A percentile compares a stretch with the other conserved stretches of the same genome.
Conservation (phyloP, 2,888 invertebrate genomes). For the Aphidoletes aphidimyza region DNA sequence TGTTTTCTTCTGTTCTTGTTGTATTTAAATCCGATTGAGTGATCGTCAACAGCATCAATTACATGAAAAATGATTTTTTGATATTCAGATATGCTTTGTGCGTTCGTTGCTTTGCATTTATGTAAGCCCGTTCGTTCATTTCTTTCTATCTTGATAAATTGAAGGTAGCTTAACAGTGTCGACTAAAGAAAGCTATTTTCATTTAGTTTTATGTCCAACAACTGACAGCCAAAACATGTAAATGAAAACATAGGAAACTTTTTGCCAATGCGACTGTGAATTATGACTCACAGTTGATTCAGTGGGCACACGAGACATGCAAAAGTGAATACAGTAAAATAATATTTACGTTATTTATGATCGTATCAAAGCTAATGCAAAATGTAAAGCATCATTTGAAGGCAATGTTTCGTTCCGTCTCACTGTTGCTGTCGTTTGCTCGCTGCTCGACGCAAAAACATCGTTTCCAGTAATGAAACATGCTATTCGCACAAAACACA, state of each 20-base stretch:
- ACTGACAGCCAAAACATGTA: slow-evolving; percentile 25
- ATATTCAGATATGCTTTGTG: background rate
- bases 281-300: too few relatives aligned
- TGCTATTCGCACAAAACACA: background rate
- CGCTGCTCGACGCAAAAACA: background rate
- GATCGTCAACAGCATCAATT: background rate
- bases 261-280: background rate
- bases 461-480: background rate
- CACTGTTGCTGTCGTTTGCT: too few relatives aligned
- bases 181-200: background rate
- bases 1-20: background rate
- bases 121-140: background rate
- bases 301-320: too few relatives aligned
- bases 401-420: background rate
- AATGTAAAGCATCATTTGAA: background rate
- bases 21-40: background rate
- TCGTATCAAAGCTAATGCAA: slow-evolving; percentile 44
- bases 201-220: background rate
- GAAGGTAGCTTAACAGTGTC: background rate
- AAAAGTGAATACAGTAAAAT: slow-evolving; percentile 36
- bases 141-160: background rate
- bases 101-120: background rate
- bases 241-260: slow-evolving; percentile 38
- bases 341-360: slow-evolving; percentile 48
- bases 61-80: slow-evolving; percentile 38